A percentile compares a stretch with the other conserved stretches of the same genome.
Evolutionary conservation across 1,140 invertebrate species (phyloP).

Genomic region (Halesus radiatus): DNA sequence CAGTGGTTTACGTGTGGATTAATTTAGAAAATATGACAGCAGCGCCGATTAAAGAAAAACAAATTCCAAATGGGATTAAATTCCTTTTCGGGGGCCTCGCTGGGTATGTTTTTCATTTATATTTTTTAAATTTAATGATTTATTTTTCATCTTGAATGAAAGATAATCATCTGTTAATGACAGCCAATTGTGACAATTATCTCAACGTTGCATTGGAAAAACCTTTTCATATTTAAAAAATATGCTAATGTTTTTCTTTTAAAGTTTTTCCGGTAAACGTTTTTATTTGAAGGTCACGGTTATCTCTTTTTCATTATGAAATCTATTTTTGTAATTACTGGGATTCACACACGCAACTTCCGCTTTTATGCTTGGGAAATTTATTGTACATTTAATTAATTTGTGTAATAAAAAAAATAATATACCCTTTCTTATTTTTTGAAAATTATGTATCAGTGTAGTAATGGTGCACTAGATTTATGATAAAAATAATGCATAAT

Average conservation of each 20-base stretch:
- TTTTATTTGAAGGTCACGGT: constrained; percentile 19
- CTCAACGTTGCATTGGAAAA: constrained; percentile 51
- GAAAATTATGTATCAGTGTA: too few species aligned
- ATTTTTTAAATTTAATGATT: constrained; percentile 60
- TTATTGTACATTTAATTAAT: too few species aligned
- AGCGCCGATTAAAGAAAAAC: constrained; percentile 52
- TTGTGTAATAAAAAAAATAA: too few species aligned
- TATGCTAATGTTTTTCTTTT: constrained; percentile 24
- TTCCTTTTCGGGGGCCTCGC: constrained; percentile 77
- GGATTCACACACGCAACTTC: constrained; percentile 23
- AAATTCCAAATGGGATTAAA: constrained; percentile 75
- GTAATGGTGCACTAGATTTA: too few species aligned
- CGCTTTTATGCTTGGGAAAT: background rate
- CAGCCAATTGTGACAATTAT: background rate
- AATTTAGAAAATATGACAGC: constrained; percentile 36
- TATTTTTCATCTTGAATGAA: constrained; percentile 40
- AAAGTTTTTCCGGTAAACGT: constrained; percentile 6
- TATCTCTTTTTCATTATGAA: constrained; percentile 10
- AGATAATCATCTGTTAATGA: constrained; percentile 19
- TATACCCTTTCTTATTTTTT: too few species aligned
- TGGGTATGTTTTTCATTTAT: constrained; percentile 72
- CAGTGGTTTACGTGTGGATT: constrained; percentile 1
- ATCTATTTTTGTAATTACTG: constrained; percentile 25
- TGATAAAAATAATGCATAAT: too few species aligned
- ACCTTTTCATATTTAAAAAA: constrained; percentile 27